A percentile compares a stretch with the other conserved stretches of the same genome.
Evolutionary conservation across 2,113 vertebrate species (phyloP).

Genomic region (Chloropsis cyanopogon): DNA sequence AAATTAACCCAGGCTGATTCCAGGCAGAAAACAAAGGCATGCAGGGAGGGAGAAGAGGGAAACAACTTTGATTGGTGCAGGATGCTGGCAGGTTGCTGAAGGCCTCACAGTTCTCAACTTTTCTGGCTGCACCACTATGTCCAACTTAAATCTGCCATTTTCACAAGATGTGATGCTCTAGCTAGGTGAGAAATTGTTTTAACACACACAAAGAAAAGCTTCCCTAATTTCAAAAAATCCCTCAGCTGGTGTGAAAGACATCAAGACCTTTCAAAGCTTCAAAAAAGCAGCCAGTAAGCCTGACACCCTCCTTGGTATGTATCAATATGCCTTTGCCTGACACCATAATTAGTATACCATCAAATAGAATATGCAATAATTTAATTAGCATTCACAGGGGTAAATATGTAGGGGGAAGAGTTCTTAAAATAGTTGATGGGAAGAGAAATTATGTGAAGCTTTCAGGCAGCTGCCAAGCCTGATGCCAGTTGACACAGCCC

Average conservation of each 20-base stretch:
- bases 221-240: neutral
- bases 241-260: neutral
- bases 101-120: neutral
- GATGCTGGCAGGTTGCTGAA: neutral
- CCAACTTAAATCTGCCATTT: neutral
- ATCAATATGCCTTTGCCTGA: neutral
- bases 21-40: neutral
- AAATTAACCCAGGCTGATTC: neutral
- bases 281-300: neutral
- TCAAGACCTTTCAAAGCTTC: neutral
- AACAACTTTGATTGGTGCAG: neutral
- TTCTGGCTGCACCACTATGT: neutral
- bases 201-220: neutral
- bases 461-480: neutral
- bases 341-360: neutral
- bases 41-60: neutral
- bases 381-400: slow-evolving; percentile 14
- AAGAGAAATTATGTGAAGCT: neutral
- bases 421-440: neutral
- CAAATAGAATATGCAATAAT: neutral
- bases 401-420: neutral
- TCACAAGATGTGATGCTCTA: neutral
- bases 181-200: neutral
- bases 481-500: neutral
- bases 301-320: neutral